Percentiles rank a stretch among this genome's conserved stretches.
Conservation (phyloP, 2,113 vertebrate genomes). For the Monopterus albus region DNA sequence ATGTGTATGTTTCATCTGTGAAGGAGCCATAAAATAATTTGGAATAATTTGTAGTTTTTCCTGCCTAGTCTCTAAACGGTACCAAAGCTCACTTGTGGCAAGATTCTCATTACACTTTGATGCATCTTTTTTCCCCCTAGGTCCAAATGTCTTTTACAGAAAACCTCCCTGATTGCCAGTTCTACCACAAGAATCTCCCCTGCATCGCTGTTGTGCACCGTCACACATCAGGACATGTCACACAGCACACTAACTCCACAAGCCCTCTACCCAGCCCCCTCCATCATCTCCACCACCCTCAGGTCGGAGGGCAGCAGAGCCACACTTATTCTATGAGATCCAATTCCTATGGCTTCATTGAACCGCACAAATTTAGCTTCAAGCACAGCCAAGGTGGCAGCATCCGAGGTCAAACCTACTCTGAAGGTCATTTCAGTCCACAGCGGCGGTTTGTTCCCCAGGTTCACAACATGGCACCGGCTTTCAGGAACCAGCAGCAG, state of each 20-base stretch:
- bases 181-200: conserved; percentile 75
- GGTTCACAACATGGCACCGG: conserved; percentile 74
- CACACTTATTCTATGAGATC: conserved; percentile 46
- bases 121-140: conserved; percentile 35
- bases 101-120: background rate
- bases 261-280: conserved; percentile 75
- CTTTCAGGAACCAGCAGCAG: conserved; percentile 87
- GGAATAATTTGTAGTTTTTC: too few species aligned
- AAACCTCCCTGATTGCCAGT: conserved; percentile 77
- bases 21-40: too few species aligned
- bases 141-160: conserved; percentile 69
- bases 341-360: conserved; percentile 41
- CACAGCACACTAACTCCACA: conserved; percentile 67
- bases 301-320: conserved; percentile 64
- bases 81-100: too few species aligned
- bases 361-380: conserved; percentile 54
- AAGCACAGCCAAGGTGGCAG: conserved; percentile 70
- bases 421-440: conserved; percentile 59
- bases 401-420: conserved; percentile 43
- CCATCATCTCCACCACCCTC: conserved; percentile 71
- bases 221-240: conserved; percentile 49
- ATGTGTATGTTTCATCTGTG: too few species aligned
- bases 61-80: too few species aligned
- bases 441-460: conserved; percentile 57
- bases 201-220: conserved; percentile 76